These are phyloP conservation scores for Tympanuchus pallidicinctus DNA, from an alignment of 2,113 vertebrate species.

Conservation along the genomic window DNA sequence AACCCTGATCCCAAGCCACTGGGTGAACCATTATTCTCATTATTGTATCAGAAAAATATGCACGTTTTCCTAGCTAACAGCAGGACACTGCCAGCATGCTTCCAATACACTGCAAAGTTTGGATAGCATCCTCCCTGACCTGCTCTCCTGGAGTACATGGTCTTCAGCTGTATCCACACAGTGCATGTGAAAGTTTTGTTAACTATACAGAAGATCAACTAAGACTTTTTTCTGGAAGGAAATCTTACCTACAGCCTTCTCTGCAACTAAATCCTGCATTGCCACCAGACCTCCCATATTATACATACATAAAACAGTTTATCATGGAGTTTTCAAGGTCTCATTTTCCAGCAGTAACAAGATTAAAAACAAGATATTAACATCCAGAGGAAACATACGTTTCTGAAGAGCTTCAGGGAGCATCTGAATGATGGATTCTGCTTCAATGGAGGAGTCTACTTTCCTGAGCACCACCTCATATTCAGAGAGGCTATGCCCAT, in stretches of 20 bases:
- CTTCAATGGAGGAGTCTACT: background rate
- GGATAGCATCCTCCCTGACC: background rate
- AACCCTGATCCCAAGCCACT: background rate
- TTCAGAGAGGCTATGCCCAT: too few relatives aligned
- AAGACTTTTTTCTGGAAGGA: background rate
- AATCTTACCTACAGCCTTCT: background rate
- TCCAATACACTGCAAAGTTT: background rate
- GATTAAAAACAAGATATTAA: background rate
- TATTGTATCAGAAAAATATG: background rate
- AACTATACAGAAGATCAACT: background rate
- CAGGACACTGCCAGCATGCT: background rate
- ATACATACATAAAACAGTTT: background rate
- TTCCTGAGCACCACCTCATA: background rate
- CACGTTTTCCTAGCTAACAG: background rate
- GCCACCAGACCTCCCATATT: background rate
- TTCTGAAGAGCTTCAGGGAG: background rate
- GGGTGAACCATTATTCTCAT: background rate
- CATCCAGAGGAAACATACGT: background rate
- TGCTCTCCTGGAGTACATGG: background rate
- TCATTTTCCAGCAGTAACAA: background rate
- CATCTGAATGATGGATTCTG: background rate
- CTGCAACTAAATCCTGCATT: background rate
- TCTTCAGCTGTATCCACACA: background rate
- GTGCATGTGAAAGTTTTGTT: background rate
- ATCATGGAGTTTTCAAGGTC: background rate